A percentile compares a stretch with the other conserved stretches of the same genome.
phyloP scores from a whole-genome alignment of 2,888 invertebrate species.

The Caenorhabditis drosophilae region DNA sequence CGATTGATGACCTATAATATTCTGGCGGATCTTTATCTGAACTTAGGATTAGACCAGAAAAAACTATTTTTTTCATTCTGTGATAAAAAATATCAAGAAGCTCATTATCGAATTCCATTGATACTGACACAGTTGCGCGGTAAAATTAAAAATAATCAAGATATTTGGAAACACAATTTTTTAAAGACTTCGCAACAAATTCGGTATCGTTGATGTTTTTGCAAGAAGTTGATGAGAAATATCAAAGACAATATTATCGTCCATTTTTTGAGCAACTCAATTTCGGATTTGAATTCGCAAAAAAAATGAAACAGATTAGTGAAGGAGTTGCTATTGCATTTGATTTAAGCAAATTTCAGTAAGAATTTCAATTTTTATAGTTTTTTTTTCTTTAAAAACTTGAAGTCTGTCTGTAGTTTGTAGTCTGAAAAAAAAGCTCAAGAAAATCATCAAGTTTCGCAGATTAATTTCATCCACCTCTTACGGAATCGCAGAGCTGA shows the following conservation, averaged over 20 bases:
- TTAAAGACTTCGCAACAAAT: too few species aligned
- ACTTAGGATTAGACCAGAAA: conserved; percentile 78
- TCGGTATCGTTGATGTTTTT: too few species aligned
- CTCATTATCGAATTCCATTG: conserved; percentile 86
- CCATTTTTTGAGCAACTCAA: conserved; percentile 8
- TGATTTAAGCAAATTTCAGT: conserved; percentile 12
- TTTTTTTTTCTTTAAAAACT: background rate
- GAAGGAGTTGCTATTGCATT: conserved; percentile 37
- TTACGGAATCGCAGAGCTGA: conserved; percentile 10
- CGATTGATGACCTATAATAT: conserved; percentile 75
- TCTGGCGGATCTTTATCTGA: conserved; percentile 87
- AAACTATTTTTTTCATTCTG: conserved; percentile 82
- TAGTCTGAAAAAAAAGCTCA: too few species aligned
- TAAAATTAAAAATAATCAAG: conserved; percentile 68
- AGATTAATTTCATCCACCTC: conserved; percentile 4
- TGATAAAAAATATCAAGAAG: conserved; percentile 80
- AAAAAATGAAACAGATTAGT: conserved; percentile 19
- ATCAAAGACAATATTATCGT: conserved; percentile 3
- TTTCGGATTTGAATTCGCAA: conserved; percentile 8
- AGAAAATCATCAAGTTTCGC: conserved; percentile 3
- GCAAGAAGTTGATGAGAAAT: conserved; percentile 83
- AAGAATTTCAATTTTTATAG: conserved; percentile 13
- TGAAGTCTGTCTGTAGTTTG: background rate
- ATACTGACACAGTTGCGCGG: conserved; percentile 83
- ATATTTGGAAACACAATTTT: background rate